These are phyloP conservation scores for Hoplostethus atlanticus DNA, from an alignment of 2,797 vertebrate species.

Conservation along the genomic window DNA sequence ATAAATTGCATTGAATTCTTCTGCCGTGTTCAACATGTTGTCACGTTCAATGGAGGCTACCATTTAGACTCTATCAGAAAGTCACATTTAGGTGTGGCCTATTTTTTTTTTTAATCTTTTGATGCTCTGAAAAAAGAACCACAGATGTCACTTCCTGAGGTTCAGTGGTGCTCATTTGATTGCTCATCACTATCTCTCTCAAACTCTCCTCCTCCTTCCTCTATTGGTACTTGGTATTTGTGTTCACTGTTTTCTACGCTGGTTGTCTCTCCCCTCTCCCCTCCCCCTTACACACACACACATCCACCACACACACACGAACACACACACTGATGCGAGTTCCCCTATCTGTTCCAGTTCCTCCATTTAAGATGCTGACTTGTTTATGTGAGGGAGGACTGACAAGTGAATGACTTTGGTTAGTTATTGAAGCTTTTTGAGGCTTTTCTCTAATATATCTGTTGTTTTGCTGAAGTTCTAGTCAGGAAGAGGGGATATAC, in stretches of 20 bases:
- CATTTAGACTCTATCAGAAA: conserved; percentile 26
- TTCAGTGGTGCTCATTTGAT: conserved; percentile 69
- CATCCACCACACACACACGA: conserved; percentile 22
- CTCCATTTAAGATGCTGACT: conserved; percentile 83
- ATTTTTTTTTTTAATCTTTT: conserved; percentile 8
- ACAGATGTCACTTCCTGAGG: conserved; percentile 64
- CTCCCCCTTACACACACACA: conserved; percentile 60
- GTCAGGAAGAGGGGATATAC: conserved; percentile 21
- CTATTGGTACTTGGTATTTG: conserved; percentile 57
- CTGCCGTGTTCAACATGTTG: too few species aligned
- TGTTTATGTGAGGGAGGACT: conserved; percentile 66
- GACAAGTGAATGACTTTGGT: conserved; percentile 53
- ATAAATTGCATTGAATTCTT: conserved; percentile 13
- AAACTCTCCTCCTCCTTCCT: conserved; percentile 67
- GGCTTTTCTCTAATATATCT: conserved; percentile 31
- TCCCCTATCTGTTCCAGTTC: conserved; percentile 87
- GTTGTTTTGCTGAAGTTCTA: conserved; percentile 14
- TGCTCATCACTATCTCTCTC: conserved; percentile 74
- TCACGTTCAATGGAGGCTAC: background rate
- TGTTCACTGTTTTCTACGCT: conserved; percentile 57
- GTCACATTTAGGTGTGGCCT: conserved; percentile 47
- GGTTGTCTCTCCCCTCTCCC: conserved; percentile 40
- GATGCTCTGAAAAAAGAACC: conserved; percentile 47
- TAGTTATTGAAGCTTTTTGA: conserved; percentile 24
- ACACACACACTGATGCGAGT: conserved; percentile 78